Percentiles rank a stretch among this genome's conserved stretches.
Evolutionary conservation across 1,140 invertebrate species (phyloP).

Genomic region (Cherax quadricarinatus): DNA sequence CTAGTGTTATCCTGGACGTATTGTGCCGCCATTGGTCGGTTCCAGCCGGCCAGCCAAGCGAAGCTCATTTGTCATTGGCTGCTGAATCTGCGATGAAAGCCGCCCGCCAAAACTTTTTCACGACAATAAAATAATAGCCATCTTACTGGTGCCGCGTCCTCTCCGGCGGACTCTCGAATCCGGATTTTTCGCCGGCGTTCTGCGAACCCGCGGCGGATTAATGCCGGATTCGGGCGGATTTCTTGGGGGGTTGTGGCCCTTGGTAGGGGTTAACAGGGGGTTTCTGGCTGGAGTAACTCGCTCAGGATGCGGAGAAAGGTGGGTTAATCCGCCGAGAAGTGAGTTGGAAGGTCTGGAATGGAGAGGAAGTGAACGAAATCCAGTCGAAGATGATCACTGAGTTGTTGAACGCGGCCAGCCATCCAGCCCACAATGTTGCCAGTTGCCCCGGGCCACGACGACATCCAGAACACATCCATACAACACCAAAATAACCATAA

Average conservation of each 20-base stretch:
- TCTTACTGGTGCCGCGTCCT: conserved; percentile 50
- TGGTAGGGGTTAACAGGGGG: too few species aligned
- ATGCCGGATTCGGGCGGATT: background rate
- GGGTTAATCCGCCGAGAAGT: too few species aligned
- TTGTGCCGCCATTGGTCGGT: conserved; percentile 61
- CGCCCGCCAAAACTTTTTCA: conserved; percentile 59
- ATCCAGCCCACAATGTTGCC: conserved; percentile 19
- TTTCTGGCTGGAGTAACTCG: too few species aligned
- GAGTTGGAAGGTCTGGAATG: background rate
- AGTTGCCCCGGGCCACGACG: background rate
- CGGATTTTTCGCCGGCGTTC: background rate
- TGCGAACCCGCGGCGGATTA: background rate
- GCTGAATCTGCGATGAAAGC: conserved; percentile 56
- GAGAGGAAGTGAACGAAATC: background rate
- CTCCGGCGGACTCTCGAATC: background rate
- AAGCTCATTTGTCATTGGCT: conserved; percentile 62
- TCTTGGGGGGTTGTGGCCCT: background rate
- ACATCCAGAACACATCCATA: background rate
- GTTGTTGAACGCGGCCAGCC: conserved; percentile 1
- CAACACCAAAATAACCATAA: background rate
- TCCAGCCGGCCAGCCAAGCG: conserved; percentile 52
- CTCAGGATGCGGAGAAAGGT: too few species aligned
- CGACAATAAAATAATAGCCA: conserved; percentile 65
- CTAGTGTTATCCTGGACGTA: background rate
- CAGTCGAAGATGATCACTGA: background rate